Evolutionary conservation across 2,113 vertebrate species (phyloP).

Genomic region (Microcebus griseorufus): DNA sequence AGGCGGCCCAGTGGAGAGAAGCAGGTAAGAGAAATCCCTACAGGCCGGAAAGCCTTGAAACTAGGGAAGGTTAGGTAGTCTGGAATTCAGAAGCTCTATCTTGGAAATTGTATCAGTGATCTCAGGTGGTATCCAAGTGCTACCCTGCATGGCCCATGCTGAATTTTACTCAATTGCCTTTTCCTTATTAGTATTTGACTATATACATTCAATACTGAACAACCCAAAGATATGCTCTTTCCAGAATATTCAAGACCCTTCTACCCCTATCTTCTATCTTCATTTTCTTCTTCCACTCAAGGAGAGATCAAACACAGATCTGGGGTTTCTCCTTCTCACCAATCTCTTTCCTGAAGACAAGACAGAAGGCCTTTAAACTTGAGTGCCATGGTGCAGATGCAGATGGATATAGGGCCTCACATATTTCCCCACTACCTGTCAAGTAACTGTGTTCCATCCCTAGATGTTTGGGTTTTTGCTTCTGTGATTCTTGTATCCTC

Average conservation of each 20-base stretch:
- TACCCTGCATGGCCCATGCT: not conserved
- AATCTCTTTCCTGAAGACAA: slow-evolving; percentile 13
- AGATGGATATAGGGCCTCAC: not conserved
- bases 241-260: not conserved
- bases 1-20: slow-evolving; percentile 94
- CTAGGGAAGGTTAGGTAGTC: not conserved
- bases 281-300: slow-evolving; percentile 29
- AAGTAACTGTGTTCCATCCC: not conserved
- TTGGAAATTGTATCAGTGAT: not conserved
- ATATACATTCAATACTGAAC: not conserved
- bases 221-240: not conserved
- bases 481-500: not conserved
- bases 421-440: not conserved
- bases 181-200: not conserved
- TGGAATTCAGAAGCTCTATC: not conserved
- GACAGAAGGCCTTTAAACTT: not conserved
- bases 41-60: not conserved
- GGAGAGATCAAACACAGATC: not conserved
- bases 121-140: not conserved
- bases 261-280: not conserved
- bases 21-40: slow-evolving; percentile 84
- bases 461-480: not conserved
- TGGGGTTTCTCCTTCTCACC: not conserved
- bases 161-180: slow-evolving; percentile 3
- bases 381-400: not conserved